These are phyloP conservation scores for Enteromius anoplus DNA, from an alignment of 2,797 vertebrate genomes.

Conservation along the genomic window DNA sequence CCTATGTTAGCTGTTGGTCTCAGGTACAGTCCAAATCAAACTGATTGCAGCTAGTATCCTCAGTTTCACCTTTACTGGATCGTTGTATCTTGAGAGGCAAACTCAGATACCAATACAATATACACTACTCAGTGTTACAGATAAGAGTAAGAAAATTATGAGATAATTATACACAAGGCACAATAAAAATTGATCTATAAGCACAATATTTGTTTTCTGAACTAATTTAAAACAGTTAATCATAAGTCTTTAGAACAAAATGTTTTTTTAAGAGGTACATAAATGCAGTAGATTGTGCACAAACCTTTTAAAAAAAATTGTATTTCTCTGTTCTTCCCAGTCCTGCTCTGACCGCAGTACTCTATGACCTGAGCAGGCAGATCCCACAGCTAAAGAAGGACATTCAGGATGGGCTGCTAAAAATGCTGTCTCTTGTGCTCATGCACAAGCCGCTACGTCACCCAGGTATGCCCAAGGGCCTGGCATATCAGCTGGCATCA, in stretches of 20 bases:
- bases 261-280: background rate
- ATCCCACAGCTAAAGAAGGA: constrained; percentile 98
- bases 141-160: background rate
- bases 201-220: background rate
- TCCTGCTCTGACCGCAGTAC: constrained; percentile 93
- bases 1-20: constrained; percentile 98
- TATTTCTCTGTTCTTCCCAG: constrained; percentile 66
- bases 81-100: background rate
- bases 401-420: constrained; percentile 96
- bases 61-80: background rate
- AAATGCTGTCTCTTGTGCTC: constrained; percentile 97
- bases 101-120: background rate
- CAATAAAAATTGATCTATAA: background rate
- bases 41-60: background rate
- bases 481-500: constrained; percentile 93
- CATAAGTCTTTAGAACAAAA: background rate
- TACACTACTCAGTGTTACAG: background rate
- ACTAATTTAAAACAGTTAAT: background rate
- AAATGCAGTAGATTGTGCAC: background rate
- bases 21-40: constrained; percentile 75
- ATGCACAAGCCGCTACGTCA: constrained; percentile 98
- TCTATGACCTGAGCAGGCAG: constrained; percentile 96
- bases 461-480: constrained; percentile 97
- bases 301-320: background rate
- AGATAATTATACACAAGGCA: background rate